Conservation (phyloP, 2,888 invertebrate genomes). For the Candidula unifasciata region DNA sequence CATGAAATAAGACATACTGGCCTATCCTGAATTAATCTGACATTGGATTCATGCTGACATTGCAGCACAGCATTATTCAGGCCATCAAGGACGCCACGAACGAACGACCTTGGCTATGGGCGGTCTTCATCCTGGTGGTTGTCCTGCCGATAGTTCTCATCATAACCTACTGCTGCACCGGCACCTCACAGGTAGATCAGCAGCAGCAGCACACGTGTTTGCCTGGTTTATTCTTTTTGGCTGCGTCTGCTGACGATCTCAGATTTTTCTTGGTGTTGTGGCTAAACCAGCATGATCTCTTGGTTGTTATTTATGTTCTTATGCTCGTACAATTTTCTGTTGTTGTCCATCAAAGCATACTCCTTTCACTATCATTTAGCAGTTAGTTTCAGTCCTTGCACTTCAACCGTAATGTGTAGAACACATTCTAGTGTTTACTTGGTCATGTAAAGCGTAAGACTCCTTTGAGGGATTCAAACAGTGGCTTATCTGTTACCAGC, state of each 20-base stretch:
- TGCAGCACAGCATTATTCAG: constrained; percentile 74
- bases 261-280: constrained; percentile 24
- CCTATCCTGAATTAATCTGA: background rate
- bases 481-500: too few species aligned
- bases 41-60: background rate
- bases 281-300: constrained; percentile 7
- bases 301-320: background rate
- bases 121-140: constrained; percentile 87
- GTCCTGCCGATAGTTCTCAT: constrained; percentile 88
- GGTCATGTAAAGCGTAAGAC: too few species aligned
- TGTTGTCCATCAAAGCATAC: background rate
- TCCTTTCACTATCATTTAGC: too few species aligned
- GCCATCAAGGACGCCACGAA: constrained; percentile 85
- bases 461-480: too few species aligned
- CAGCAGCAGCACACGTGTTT: background rate
- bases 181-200: constrained; percentile 64
- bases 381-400: too few species aligned
- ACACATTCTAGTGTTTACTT: too few species aligned
- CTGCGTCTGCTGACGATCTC: constrained; percentile 4
- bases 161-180: constrained; percentile 87
- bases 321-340: background rate
- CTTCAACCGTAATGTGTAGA: too few species aligned
- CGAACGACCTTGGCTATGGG: constrained; percentile 95
- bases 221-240: background rate
- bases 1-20: background rate